Evolutionary conservation across 2,113 vertebrate species (phyloP), one percentile per base, ranked within the genome.

Genomic region (Malurus cyaneus): DNA sequence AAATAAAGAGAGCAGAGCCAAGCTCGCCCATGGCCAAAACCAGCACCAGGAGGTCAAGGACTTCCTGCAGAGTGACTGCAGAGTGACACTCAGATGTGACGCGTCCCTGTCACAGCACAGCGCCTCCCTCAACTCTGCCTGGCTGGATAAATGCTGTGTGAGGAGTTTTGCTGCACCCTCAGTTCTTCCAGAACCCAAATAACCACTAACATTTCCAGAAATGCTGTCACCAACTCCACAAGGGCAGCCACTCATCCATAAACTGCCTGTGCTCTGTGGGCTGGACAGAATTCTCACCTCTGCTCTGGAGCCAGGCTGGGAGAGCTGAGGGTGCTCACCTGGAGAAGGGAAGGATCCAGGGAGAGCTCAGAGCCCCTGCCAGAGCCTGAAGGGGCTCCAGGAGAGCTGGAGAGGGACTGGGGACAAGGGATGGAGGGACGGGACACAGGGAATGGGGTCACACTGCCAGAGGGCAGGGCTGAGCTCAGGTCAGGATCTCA

Each of bases 111-210:
- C 67, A 42, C 34, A 19, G 50, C 69, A 54, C 50, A n/a, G 56
- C 41, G 24, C 23, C 73, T 70, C 25, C 44, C 57, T 21, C 50
- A 76, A 36, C 46, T 61, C 26, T 0, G 1, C 47, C 34, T 0
- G 0, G 19, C 28, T 49, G 57, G 28, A 23, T 4, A 9, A 18
- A 11, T 0, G 0, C 41, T 3, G 6, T 3, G 6, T 0, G 10
- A 14, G 19, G 19, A 8, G 66, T 12, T 67, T 7, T 60, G 32
- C 19, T 60, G 53, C 41, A 34, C 53, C 3, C 23, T 14, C 15
- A 3, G 19, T 16, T 76, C 49, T 17, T 66, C 2, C 19, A 39
- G 65, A 53, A 53, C 25, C 46, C 52, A 26, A 53, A 25, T 2
- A 49, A 53, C 5, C 54, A 42, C 34, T 64, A 44, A 31, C 13